Base-by-base conservation (phyloP, 2,797 vertebrate species). In the Heteromormyrus szaboi region DNA sequence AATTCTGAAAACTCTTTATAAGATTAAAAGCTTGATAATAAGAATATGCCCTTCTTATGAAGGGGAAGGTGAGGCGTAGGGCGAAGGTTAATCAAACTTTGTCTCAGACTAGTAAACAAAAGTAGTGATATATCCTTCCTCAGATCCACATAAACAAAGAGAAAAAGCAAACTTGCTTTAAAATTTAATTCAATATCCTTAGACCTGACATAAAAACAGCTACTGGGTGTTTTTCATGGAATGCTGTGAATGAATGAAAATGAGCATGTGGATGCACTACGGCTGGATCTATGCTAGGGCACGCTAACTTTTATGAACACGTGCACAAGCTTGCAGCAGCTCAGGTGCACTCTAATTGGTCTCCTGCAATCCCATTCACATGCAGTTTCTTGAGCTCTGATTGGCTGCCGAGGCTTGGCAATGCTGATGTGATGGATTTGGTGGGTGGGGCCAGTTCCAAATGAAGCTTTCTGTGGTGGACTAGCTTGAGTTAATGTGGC, bases 401-500 rank as follows among this genome's bases (percentile, higher is more conserved):
- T 96, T 91, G 96, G 96, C 93, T 92, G 91, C 46, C 0, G 5
- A 46, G 44, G 62, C 87, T 91, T 91, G 92, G 89, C 91, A 93
- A 91, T 94, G 95, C 94, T 95, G 95, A 95, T 95, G 95, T 95
- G 62, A 95, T 96, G 62, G 33, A 93, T 89, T n/a, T 54, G 90
- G 91, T 91, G 90, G 94, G 94, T 83, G 92, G 92, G 83, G 86
- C 87, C 46, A 46, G 41, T 56, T 56, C 12, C 68, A 41, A 33
- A 41, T 76, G 33, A 76, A 76, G 68, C 68, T 48, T n/a, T 22
- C 46, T 50, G 44, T 22, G 81, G n/a, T 19, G 44, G 41, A 48
- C 41, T n/a, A 48, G 41, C n/a, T 84, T 84, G 81, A 84, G 17
- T 85, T 48, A 7, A 76, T 79, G 14, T n/a, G 14, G 6, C 72